Percentiles rank a stretch among this genome's conserved stretches.
Conservation (phyloP, 2,888 invertebrate genomes). For the Perizoma affinitatum region DNA sequence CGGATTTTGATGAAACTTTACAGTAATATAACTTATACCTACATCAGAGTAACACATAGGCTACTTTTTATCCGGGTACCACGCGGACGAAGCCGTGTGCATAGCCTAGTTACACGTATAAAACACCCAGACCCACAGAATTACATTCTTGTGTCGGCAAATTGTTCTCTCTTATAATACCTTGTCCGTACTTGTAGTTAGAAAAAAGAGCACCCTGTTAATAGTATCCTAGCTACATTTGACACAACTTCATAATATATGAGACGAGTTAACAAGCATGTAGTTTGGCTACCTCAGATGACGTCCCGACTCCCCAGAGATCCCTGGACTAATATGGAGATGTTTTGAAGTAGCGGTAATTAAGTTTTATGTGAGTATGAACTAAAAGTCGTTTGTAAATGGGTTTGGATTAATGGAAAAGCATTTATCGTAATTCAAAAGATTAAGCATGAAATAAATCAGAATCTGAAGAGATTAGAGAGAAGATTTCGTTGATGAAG, state of each 20-base stretch:
- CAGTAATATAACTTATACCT: too few relatives aligned
- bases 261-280: slow-evolving; percentile 82
- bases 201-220: slow-evolving; percentile 51
- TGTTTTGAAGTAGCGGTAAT: slow-evolving; percentile 44
- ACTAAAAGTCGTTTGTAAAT: slow-evolving; percentile 35
- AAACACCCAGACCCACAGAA: too few relatives aligned
- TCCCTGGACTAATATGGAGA: slow-evolving; percentile 46
- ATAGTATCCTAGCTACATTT: slow-evolving; percentile 63
- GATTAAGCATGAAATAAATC: slow-evolving; percentile 24
- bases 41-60: too few relatives aligned
- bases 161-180: too few relatives aligned
- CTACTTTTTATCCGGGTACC: too few relatives aligned
- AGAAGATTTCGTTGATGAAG: too few relatives aligned
- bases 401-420: slow-evolving; percentile 25
- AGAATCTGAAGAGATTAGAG: slow-evolving; percentile 1
- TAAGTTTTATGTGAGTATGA: slow-evolving; percentile 41
- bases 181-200: too few relatives aligned
- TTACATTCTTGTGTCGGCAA: too few relatives aligned
- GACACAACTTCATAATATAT: slow-evolving; percentile 81
- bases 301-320: slow-evolving; percentile 50
- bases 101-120: too few relatives aligned
- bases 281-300: slow-evolving; percentile 72
- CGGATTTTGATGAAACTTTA: too few relatives aligned
- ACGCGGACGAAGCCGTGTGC: too few relatives aligned
- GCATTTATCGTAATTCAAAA: slow-evolving; percentile 27